Base-by-base conservation (phyloP, 2,113 vertebrate species). In the Phoenicopterus ruber region DNA sequence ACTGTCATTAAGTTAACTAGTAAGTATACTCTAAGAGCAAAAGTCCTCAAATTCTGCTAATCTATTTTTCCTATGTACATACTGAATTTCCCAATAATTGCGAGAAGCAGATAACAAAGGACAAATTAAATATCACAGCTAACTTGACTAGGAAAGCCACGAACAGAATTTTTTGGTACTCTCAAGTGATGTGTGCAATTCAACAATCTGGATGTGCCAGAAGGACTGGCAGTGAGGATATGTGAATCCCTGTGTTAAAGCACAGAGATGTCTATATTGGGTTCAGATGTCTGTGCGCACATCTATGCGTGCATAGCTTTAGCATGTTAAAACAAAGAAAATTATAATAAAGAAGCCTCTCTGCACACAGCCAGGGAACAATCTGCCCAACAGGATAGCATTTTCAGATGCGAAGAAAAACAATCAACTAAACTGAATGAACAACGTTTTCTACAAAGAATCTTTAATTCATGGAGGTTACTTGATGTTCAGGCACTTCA, bases 231-330 rank as follows among this genome's bases (percentile, higher is more conserved):
- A 61, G 63, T 9, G 65, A 32, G 62, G 46, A 32, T 4, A 25
- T 7, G 13, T 9, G 61, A 84, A 65, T 31, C 9, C 52, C 36
- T 36, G 9, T 40, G 57, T 28, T 15, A 24, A 57, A 77, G 32
- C 21, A 40, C 63, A 63, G 73, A 54, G n/a, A 77, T 13, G 26
- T 5, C 46, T 13, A 1, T 4, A 2, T 1, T 26, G 40, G 77
- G 44, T 46, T 57, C 26, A 65, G 44, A 6, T 40, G n/a, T 28
- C 47, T 61, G 29, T 17, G 46, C 2, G 22, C 49, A 63, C 20
- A 16, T 7, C 50, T 7, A 1, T 1, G 32, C 13, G n/a, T 46
- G 81, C 26, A 57, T 0, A 15, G 67, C 58, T 72, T 46, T 4
- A 71, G 31, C 70, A 57, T 1, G 25, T 19, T n/a, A 38, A 58